Evolutionary conservation across 2,797 vertebrate genomes (phyloP).

Genomic region (Spea hammondii): DNA sequence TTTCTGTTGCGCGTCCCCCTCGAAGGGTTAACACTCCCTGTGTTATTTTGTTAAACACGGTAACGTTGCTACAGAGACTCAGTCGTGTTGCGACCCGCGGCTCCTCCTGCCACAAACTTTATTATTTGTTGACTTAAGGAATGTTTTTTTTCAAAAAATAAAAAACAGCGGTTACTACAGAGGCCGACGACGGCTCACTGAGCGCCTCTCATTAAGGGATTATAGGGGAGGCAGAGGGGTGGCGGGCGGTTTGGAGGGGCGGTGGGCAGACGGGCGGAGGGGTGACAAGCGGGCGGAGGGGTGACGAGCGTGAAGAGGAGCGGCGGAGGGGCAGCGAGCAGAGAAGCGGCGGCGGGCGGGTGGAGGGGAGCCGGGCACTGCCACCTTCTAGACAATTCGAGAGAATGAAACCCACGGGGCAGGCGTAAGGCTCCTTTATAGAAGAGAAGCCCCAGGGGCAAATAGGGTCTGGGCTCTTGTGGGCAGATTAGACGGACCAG

Average conservation of each 20-base stretch:
- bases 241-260: no score
- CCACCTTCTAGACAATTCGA: background rate
- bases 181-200: background rate
- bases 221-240: background rate
- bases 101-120: constrained; percentile 23
- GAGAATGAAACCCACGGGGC: background rate
- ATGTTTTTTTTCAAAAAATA: constrained; percentile 20
- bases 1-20: background rate
- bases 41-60: background rate
- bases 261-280: no score
- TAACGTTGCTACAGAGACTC: background rate
- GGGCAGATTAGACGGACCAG: no score
- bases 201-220: constrained; percentile 17
- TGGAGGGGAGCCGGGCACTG: background rate
- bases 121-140: constrained; percentile 43
- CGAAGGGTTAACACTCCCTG: background rate
- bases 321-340: no score
- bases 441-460: no score
- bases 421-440: background rate
- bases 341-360: background rate
- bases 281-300: no score
- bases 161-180: background rate
- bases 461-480: no score
- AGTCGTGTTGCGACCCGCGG: constrained; percentile 36
- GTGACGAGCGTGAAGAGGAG: no score